phyloP scores from a whole-genome alignment of 53 echinoderm and acorn worm species.

The Astropecten irregularis region DNA sequence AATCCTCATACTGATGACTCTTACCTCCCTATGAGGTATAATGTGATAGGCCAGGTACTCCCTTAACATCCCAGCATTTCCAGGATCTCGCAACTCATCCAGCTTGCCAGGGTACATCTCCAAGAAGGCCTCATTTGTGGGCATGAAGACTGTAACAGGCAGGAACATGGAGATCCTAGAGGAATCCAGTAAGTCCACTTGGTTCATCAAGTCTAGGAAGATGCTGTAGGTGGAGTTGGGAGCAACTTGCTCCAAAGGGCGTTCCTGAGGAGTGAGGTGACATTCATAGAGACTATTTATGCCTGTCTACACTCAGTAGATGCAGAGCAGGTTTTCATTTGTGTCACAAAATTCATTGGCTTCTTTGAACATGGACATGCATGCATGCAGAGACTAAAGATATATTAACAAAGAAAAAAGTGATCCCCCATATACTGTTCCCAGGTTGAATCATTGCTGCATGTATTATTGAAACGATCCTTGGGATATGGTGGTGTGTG shows the following conservation, averaged over 20 bases:
- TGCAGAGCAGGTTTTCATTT: too few relatives aligned
- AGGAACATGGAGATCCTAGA: constrained; percentile 13
- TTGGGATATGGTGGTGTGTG: too few relatives aligned
- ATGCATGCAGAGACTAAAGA: too few relatives aligned
- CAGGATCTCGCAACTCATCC: constrained; percentile 34
- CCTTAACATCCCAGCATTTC: constrained; percentile 21
- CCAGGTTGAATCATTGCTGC: too few relatives aligned
- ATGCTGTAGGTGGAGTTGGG: constrained; percentile 52
- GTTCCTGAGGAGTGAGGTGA: background rate
- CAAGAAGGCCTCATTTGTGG: constrained; percentile 72
- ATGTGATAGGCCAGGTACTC: constrained; percentile 75
- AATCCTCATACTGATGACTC: too few relatives aligned
- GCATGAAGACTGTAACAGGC: constrained; percentile 77
- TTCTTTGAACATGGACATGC: too few relatives aligned
- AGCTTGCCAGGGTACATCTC: constrained; percentile 57
- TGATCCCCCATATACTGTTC: too few relatives aligned
- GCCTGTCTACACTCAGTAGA: too few relatives aligned
- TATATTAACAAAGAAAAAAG: too few relatives aligned
- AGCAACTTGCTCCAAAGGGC: constrained; percentile 18
- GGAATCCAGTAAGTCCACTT: constrained; percentile 26
- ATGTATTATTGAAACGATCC: too few relatives aligned
- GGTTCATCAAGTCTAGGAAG: constrained; percentile 63
- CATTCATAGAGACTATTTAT: too few relatives aligned
- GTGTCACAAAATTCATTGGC: too few relatives aligned
- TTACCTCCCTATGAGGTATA: constrained; percentile 64